Evolutionary conservation across 2,797 vertebrate genomes (phyloP).

Genomic region (Notolabrus celidotus): DNA sequence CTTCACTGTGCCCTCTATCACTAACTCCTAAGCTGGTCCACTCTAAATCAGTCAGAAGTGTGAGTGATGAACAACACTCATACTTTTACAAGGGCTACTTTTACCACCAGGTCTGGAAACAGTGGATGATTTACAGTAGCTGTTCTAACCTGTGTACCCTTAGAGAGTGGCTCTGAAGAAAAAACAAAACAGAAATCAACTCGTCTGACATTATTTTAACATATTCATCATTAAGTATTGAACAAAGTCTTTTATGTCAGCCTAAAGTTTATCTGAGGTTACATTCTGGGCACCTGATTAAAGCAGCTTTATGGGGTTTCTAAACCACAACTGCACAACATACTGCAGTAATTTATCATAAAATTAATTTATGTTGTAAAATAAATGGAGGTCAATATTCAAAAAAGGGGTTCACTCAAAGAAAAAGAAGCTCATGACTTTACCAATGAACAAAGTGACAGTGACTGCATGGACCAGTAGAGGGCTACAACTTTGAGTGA

Average conservation of each 20-base stretch:
- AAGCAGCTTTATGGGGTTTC: no score
- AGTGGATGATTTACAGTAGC: conserved; percentile 55
- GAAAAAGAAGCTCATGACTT: neutral
- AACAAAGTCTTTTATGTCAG: no score
- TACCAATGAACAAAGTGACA: conserved; percentile 22
- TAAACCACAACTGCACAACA: no score
- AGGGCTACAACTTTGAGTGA: conserved; percentile 67
- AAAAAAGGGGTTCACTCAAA: no score
- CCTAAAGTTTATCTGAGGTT: no score
- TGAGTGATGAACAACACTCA: conserved; percentile 57
- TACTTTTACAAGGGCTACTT: conserved; percentile 72
- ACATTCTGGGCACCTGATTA: no score
- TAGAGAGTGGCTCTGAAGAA: conserved; percentile 3
- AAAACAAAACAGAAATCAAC: neutral
- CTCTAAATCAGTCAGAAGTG: conserved; percentile 70
- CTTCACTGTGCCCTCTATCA: conserved; percentile 47
- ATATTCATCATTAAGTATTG: no score
- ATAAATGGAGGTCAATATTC: no score
- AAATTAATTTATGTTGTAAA: no score
- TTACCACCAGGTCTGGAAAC: conserved; percentile 65
- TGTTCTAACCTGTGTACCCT: conserved; percentile 28
- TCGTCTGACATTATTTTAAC: no score
- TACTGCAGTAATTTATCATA: no score
- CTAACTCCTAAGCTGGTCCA: conserved; percentile 70
- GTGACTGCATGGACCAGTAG: conserved; percentile 72